Evolutionary conservation across 2,113 vertebrate species (phyloP).

Genomic region (Etheostoma cragini): DNA sequence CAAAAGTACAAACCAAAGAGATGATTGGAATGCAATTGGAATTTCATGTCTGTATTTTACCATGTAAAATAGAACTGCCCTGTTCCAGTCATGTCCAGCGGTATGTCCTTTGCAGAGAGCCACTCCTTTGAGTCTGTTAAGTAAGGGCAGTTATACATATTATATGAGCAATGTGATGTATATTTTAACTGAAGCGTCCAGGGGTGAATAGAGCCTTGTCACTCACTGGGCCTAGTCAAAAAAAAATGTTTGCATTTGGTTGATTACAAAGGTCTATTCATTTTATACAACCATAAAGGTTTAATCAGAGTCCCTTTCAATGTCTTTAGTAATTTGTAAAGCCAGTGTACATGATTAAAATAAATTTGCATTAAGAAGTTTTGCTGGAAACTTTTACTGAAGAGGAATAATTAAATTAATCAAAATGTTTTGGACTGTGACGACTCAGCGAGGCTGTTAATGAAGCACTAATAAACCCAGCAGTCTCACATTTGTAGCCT

Average conservation of each 20-base stretch:
- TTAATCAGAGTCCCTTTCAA: constrained; percentile 25
- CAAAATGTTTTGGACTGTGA: constrained; percentile 32
- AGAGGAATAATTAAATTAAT: constrained; percentile 32
- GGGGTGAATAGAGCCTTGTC: constrained; percentile 38
- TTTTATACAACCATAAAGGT: constrained; percentile 16
- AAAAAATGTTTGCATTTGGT: constrained; percentile 23
- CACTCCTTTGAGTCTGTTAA: constrained; percentile 45
- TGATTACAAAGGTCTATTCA: constrained; percentile 18
- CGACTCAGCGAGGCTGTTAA: constrained; percentile 33
- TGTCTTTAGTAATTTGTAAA: constrained; percentile 18
- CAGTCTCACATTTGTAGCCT: neutral
- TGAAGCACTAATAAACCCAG: constrained; percentile 16
- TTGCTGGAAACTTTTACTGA: constrained; percentile 25
- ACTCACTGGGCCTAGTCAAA: constrained; percentile 2
- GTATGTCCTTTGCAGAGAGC: constrained; percentile 61
- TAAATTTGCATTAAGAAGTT: constrained; percentile 15
- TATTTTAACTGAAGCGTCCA: constrained; percentile 53
- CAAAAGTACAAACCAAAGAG: constrained; percentile 51
- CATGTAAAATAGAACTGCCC: neutral
- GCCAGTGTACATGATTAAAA: constrained; percentile 12
- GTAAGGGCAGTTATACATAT: constrained; percentile 54
- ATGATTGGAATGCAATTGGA: constrained; percentile 59
- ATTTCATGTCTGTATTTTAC: constrained; percentile 11
- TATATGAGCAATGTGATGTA: constrained; percentile 58
- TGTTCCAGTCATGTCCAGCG: constrained; percentile 71